Conservation (phyloP, 2,113 vertebrate genomes). For the Sardina pilchardus region DNA sequence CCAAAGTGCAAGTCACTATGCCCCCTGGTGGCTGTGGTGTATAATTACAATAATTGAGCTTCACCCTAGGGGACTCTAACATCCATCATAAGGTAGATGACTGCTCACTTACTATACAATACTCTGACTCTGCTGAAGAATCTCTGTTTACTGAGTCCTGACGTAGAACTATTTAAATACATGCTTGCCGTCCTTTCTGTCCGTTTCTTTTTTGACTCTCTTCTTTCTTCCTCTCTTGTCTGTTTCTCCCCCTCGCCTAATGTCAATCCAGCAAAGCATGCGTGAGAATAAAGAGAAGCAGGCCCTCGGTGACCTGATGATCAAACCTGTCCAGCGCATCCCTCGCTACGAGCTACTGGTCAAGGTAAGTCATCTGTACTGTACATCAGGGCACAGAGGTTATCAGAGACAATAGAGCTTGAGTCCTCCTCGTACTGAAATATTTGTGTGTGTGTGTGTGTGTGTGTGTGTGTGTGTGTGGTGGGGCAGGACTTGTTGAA, state of each 20-base stretch:
- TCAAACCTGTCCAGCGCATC: slow-evolving; percentile 96
- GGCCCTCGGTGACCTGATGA: slow-evolving; percentile 95
- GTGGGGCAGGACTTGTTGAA: slow-evolving; percentile 88
- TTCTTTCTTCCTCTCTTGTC: neutral
- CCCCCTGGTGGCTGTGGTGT: neutral
- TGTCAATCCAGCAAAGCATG: slow-evolving; percentile 89
- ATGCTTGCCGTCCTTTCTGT: neutral
- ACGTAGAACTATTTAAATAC: neutral
- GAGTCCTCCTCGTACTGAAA: neutral
- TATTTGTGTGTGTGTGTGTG: neutral
- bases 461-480: neutral
- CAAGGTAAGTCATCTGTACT: slow-evolving; percentile 75
- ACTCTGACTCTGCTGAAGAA: neutral
- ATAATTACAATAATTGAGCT: neutral
- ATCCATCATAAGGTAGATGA: neutral
- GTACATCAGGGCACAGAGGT: neutral
- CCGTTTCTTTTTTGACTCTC: neutral
- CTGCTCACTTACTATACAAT: neutral
- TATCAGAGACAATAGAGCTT: neutral
- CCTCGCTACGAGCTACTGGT: slow-evolving; percentile 96
- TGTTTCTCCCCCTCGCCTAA: neutral
- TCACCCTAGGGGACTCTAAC: neutral
- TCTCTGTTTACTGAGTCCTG: neutral
- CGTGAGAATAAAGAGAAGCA: slow-evolving; percentile 98
- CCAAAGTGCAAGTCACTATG: neutral